Conservation (phyloP, 2,797 vertebrate species). For the Sebastes itinus region DNA sequence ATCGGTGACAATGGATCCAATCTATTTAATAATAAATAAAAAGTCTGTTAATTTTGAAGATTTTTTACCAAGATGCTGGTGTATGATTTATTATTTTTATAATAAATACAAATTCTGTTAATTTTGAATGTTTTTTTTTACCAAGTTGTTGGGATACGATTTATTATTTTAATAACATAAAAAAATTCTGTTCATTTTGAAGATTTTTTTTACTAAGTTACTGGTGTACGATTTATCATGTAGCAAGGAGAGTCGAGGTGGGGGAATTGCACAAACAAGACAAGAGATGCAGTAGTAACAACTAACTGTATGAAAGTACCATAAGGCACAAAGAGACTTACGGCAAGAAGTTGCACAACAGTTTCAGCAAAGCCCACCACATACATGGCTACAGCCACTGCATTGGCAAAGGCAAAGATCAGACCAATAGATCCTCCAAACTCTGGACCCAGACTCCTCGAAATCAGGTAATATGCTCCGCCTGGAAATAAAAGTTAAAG, state of each 20-base stretch:
- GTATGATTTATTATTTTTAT: too few relatives aligned
- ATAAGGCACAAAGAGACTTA: conserved; percentile 65
- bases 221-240: too few relatives aligned
- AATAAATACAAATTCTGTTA: too few relatives aligned
- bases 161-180: too few relatives aligned
- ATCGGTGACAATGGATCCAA: too few relatives aligned
- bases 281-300: background rate
- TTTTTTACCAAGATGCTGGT: too few relatives aligned
- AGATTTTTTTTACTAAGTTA: too few relatives aligned
- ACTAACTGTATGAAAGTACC: background rate
- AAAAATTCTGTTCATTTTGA: too few relatives aligned
- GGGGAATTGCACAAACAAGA: background rate
- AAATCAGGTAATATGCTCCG: conserved; percentile 98
- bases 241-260: background rate
- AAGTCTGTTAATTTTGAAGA: too few relatives aligned
- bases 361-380: conserved; percentile 99
- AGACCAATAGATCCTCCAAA: conserved; percentile 98
- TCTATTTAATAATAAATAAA: too few relatives aligned
- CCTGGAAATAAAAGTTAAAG: conserved; percentile 75
- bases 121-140: too few relatives aligned
- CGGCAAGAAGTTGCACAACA: conserved; percentile 90
- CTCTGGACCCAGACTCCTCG: conserved; percentile 96
- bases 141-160: too few relatives aligned
- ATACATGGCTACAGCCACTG: conserved; percentile 99
- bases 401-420: conserved; percentile 98